Conservation (phyloP, 2,113 vertebrate genomes). For the Tyto alba region DNA sequence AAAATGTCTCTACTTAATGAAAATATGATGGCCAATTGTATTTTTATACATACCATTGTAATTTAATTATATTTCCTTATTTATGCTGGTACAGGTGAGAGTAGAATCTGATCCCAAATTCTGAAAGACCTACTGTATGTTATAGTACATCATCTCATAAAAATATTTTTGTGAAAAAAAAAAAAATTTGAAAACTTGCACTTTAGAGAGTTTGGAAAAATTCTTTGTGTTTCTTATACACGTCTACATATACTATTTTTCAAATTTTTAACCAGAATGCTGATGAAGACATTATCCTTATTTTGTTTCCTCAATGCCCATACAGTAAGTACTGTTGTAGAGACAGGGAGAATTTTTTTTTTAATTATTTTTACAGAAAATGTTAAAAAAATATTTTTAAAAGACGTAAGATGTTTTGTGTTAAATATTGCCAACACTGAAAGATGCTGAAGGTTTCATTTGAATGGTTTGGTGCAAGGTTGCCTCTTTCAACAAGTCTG, state of each 20-base stretch:
- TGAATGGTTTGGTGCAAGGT: slow-evolving; percentile 28
- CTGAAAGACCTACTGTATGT: background rate
- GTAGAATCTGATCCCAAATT: background rate
- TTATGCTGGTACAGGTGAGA: background rate
- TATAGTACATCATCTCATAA: background rate
- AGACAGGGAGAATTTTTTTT: background rate
- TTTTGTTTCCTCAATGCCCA: background rate
- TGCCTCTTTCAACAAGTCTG: slow-evolving; percentile 52
- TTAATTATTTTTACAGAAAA: background rate
- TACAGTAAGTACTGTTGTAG: background rate
- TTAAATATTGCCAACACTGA: slow-evolving; percentile 13
- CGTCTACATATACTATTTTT: background rate
- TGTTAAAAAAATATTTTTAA: background rate
- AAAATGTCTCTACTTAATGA: background rate
- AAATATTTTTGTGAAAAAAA: background rate
- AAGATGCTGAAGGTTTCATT: slow-evolving; percentile 31
- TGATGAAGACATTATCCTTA: background rate
- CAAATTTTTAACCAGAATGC: background rate
- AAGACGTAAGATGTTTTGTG: background rate
- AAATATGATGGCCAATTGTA: background rate
- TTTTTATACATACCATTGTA: background rate
- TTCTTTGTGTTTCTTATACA: background rate
- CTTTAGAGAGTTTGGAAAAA: background rate
- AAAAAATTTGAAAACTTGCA: background rate
- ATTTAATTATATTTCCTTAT: background rate